A percentile compares a stretch with the other conserved stretches of the same genome.
phyloP scores from a whole-genome alignment of 64 coral and sea anemone genomes.

The Montipora foliosa region DNA sequence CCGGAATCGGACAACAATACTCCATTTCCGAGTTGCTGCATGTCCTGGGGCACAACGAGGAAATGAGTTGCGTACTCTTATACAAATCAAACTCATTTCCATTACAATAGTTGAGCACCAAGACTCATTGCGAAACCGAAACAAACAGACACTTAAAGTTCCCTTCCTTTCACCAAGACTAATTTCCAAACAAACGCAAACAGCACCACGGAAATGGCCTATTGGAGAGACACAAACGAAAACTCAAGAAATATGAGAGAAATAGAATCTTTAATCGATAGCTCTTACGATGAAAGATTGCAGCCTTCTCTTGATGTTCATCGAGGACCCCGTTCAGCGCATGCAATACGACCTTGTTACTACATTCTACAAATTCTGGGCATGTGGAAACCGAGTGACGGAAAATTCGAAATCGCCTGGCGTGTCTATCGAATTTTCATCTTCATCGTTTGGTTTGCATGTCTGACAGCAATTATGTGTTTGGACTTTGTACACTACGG shows the following conservation, averaged over 20 bases:
- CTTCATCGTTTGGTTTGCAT: slow-evolving; percentile 58
- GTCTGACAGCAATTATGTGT: slow-evolving; percentile 67
- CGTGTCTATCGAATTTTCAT: slow-evolving; percentile 28
- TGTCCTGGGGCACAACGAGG: no score
- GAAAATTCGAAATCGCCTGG: slow-evolving; percentile 52
- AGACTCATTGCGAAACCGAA: no score
- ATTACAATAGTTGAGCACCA: no score
- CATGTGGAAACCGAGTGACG: slow-evolving; percentile 60
- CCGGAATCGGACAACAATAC: no score
- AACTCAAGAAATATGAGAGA: background rate
- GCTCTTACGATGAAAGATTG: slow-evolving; percentile 16
- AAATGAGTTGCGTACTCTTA: no score
- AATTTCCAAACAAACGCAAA: no score
- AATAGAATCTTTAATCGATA: background rate
- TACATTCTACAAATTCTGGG: slow-evolving; percentile 63
- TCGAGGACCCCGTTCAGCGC: background rate
- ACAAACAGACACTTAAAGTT: no score
- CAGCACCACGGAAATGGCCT: no score
- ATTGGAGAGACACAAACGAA: background rate
- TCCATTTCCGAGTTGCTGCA: background rate
- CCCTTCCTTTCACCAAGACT: no score
- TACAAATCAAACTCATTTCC: background rate
- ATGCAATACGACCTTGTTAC: slow-evolving; percentile 50
- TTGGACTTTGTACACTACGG: slow-evolving; percentile 85
- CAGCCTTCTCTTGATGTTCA: background rate